Conservation (phyloP, 2,888 invertebrate species). For the Sturmia bella region DNA sequence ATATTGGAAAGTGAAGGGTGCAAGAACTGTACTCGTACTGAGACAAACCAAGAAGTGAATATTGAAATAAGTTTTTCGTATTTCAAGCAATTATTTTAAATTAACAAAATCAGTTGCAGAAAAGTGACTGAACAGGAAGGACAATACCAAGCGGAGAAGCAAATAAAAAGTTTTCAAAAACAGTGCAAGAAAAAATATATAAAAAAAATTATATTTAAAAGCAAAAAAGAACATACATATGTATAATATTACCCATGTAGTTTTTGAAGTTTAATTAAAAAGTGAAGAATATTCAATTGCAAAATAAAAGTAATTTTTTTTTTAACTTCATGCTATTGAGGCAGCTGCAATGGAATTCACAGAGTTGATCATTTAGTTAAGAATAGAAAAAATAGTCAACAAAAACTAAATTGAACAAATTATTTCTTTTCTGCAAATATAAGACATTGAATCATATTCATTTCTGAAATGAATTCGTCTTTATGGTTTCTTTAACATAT, state of each 20-base stretch:
- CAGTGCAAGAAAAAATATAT: conserved; percentile 4
- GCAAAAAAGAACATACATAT: not conserved
- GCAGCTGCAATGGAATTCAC: too few relatives aligned
- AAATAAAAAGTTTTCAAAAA: conserved; percentile 1
- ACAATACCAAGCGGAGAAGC: conserved; percentile 32
- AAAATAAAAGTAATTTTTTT: conserved; percentile 9
- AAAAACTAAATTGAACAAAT: too few relatives aligned
- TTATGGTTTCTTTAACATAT: conserved; percentile 5
- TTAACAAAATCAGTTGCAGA: conserved; percentile 72
- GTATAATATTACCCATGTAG: too few relatives aligned
- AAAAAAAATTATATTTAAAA: conserved; percentile 19
- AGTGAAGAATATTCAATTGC: not conserved
- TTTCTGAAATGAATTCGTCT: too few relatives aligned
- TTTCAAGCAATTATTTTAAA: conserved; percentile 72
- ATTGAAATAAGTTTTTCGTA: conserved; percentile 58
- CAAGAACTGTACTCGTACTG: conserved; percentile 33
- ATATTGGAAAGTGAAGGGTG: conserved; percentile 30
- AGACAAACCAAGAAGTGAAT: conserved; percentile 45
- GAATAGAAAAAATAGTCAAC: too few relatives aligned
- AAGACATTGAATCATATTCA: too few relatives aligned
- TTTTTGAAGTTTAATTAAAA: not conserved
- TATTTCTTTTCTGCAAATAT: too few relatives aligned
- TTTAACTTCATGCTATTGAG: too few relatives aligned
- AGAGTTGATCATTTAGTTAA: too few relatives aligned
- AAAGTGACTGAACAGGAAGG: conserved; percentile 66